Evolutionary conservation across 1,140 invertebrate genomes (phyloP), one percentile per base, ranked within the genome.

Genomic region (Lordiphosa mommai): DNA sequence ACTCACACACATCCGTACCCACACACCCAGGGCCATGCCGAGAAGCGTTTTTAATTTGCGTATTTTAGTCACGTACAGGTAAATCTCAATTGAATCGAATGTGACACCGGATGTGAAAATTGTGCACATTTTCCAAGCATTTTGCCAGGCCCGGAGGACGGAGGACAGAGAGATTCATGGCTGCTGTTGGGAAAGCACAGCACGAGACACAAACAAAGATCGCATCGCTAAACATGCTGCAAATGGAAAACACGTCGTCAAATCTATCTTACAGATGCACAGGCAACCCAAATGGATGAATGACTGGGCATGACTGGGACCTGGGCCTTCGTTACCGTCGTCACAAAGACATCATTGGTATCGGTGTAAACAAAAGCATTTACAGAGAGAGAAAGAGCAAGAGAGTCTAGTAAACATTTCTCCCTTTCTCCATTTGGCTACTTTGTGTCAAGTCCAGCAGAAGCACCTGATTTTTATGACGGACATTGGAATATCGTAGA

Each of bases 21-120:
- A 38, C 55, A 33, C 23, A 37, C 10, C 30, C 23, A 33, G 33
- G 10, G 20, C 17, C 32, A 38, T 56, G 37, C 33, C 43, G 41
- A 38, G 38, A 32, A 82, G 72, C 67, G 56, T 84, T 82, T 86
- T 86, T 86, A 74, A 85, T 80, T 85, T 85, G 65, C 85, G 84
- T 79, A 87, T 87, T 87, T 87, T 84, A 87, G 84, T 87, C 84
- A 87, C 84, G 84, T 87, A 73, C 84, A 87, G 77, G 84, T 79
- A 87, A 87, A 87, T 87, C 84, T 87, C 84, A 87, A 87, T 87
- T 87, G 84, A 87, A 87, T 87, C 85, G 84, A 87, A 87, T 87
- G 84, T 87, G 84, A 87, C 77, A 87, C 84, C 84, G 84, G 84
- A 87, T 87, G 84, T 87, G 85, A 87, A 82, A 86, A 87, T 84